Conservation (phyloP, 1,140 invertebrate species). For the Tetramorium alpestre region DNA sequence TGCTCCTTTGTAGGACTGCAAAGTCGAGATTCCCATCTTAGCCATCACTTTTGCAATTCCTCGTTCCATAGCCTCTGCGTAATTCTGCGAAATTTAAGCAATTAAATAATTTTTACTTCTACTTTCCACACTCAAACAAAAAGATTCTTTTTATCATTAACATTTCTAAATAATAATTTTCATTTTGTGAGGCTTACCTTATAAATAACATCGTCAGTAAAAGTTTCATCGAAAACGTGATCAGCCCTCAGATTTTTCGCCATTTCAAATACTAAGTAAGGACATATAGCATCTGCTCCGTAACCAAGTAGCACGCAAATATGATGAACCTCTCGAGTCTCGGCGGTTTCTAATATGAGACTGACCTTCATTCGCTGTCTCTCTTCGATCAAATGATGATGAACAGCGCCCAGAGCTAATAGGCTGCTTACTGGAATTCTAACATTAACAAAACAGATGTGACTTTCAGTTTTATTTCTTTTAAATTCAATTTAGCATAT, state of each 20-base stretch:
- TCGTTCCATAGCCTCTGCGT: conserved; percentile 90
- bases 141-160: background rate
- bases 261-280: conserved; percentile 98
- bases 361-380: conserved; percentile 98
- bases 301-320: conserved; percentile 98
- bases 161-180: background rate
- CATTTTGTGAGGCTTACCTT: conserved; percentile 85
- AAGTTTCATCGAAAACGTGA: conserved; percentile 90
- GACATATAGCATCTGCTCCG: conserved; percentile 98
- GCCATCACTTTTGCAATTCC: conserved; percentile 98
- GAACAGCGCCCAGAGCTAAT: conserved; percentile 96
- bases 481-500: background rate
- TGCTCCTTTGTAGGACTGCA: conserved; percentile 99
- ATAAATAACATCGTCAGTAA: conserved; percentile 95
- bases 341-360: conserved; percentile 96
- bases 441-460: conserved; percentile 36
- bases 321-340: conserved; percentile 98
- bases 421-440: conserved; percentile 93
- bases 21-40: conserved; percentile 99
- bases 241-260: conserved; percentile 93
- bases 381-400: conserved; percentile 98
- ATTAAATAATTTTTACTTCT: background rate
- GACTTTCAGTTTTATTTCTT: background rate
- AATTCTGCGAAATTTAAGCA: conserved; percentile 85
- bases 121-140: background rate